Evolutionary conservation across 1,140 invertebrate genomes (phyloP), one percentile per base, ranked within the genome.

Genomic region (Hycleus cichorii): DNA sequence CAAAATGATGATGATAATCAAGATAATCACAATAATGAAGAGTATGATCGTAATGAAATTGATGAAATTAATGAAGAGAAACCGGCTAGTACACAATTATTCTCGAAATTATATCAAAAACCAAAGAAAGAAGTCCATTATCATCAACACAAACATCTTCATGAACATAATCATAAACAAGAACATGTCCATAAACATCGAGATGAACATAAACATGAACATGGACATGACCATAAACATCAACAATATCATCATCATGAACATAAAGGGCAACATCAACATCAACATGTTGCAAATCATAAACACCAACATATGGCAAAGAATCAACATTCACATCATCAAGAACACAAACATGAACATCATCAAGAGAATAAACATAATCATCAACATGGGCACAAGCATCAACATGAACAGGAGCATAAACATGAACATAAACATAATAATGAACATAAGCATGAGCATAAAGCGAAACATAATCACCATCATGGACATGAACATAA

Each of bases 161-260:
- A 64, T 39, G 57, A 64, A 27, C 63, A 64, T 42, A 49, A 61
- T 10, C 63, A 64, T 26, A 57, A 60, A 43, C 63, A 64, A 38
- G 60, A 64, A 26, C 63, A 64, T 39, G 60, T 62, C 3, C 63
- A 64, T 27, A 63, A 64, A 42, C 63, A 60, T 27, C 40, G 62
- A 27, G 51, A 58, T 32, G 50, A 51, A 2, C 63, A 64, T 47
- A 56, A 64, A 27, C 63, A 64, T 42, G 39, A 39, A 10, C 47
- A 58, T n/a, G 53, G 55, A 8, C 51, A 51, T 25, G 46, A 61
- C 39, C 54, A 64, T 26, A 49, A 46, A 3, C 58, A 61, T 27
- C 47, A 58, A 3, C 53, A 57, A 25, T 43, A 60, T 45, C 59
- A 60, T 32, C 39, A 47, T 7, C 47, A 49, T 4, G 49, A 52